Base-by-base conservation (phyloP, 2,113 vertebrate species). In the Sceloporus undulatus region DNA sequence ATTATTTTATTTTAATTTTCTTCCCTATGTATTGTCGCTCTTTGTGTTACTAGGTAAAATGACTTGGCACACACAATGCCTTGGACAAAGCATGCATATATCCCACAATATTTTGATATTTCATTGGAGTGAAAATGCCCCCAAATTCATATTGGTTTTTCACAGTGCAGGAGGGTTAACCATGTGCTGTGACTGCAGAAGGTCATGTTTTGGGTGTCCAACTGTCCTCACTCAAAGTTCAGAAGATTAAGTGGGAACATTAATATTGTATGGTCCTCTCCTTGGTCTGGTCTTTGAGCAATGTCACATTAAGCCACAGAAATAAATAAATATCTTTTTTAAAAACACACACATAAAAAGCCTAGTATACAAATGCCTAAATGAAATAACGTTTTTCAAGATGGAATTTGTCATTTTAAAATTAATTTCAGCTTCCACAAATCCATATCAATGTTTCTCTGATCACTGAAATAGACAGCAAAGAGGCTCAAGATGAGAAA, bases 361-460 rank as follows among this genome's bases (percentile, higher is more conserved):
- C 34, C 21, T 23, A 42, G 9, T 10, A 56, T n/a, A 14, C 52
- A 79, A n/a, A 56, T n/a, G 25, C 27, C n/a, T 79, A 54, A 79
- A 79, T 79, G n/a, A 54, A 54, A 79, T 56, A 29, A 19, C 40
- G n/a, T n/a, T 82, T 82, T 21, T 27, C 9, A 71, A 71, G 68
- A 48, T 21, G 23, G 19, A 77, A 77, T 77, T 25, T 77, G 40
- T 77, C 19, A 48, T 21, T 77, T 21, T 48, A 8, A 84, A 87
- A 38, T 77, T 48, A 25, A 0, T 0, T 29, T 80, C 52, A 34
- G 1, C 86, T 87, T 29, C 59, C 42, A 27, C 23, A 74, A 65
- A 85, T 40, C 34, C 9, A 42, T 73, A 68, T n/a, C 40, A 38
- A 80, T 85, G 77, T 29, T 13, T 48, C 87, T 92, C 79, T 86